Evolutionary conservation across 2,797 vertebrate species (phyloP).

Genomic region (Periparus ater): DNA sequence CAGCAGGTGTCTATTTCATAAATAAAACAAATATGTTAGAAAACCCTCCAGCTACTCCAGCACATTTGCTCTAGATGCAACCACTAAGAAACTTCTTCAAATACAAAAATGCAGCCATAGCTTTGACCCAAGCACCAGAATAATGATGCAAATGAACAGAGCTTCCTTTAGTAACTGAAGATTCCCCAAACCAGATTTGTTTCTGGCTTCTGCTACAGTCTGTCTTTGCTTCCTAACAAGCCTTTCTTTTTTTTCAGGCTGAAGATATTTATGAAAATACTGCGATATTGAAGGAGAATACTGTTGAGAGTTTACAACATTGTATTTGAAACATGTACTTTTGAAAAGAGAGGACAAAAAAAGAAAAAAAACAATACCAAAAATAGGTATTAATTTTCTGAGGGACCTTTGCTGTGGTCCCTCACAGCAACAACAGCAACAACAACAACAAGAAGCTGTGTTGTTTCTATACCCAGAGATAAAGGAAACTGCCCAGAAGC

Average conservation of each 20-base stretch:
- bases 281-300: background rate
- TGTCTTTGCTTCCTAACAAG: background rate
- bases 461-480: background rate
- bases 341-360: background rate
- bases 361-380: background rate
- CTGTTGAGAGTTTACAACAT: background rate
- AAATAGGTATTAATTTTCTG: background rate
- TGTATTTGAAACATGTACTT: background rate
- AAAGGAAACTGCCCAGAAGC: background rate
- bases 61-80: background rate
- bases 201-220: background rate
- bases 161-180: background rate
- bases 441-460: background rate
- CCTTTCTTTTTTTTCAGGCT: background rate
- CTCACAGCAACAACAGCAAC: no score
- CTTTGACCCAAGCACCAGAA: background rate
- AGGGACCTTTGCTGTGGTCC: background rate
- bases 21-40: background rate
- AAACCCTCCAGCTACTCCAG: background rate
- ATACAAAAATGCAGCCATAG: background rate
- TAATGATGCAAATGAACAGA: background rate
- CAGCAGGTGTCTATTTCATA: background rate
- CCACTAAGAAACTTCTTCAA: background rate
- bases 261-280: background rate
- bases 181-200: background rate